Base-by-base conservation (phyloP, 2,113 vertebrate species). In the Pseudorhombus dupliciocellatus region DNA sequence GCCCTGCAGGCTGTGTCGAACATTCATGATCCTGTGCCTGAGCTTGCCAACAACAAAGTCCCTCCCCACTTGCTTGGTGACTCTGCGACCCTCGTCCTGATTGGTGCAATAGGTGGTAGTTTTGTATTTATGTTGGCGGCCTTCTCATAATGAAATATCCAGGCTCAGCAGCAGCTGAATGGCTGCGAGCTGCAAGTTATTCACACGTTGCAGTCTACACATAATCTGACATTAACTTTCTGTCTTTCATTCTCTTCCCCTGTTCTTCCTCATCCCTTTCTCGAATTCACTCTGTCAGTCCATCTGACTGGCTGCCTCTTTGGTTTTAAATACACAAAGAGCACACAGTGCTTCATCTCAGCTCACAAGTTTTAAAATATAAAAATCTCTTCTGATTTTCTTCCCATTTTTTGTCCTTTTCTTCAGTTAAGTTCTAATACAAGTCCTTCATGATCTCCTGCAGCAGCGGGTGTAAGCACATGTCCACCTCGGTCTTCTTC, bases 381-480 rank as follows among this genome's bases (percentile, higher is more conserved):
- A 77, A 70, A 16, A 9, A 5, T 53, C 42, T 59, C 51, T 67
- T 67, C 18, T 42, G 11, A 42, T 24, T 42, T 18, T 48, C 56
- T 31, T 56, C 11, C 16, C 10, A 18, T 31, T 46, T 51, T 42
- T 60, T 44, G 44, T 74, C n/a, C 8, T 37, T 26, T 56, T 40
- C 24, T 66, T 22, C 24, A 1, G n/a, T 11, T 25, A 2, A 56
- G 22, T 31, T 92, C 81, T 94, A 99, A 81, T 99, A 99, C 79
- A 99, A 90, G 94, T 99, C 98, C 90, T 96, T 98, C 73, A 99
- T 98, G 89, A 99, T 99, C 88, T 99, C 98, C 80, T 99, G 98
- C 73, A 99, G 92, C 73, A 99, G 96, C 0, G 98, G 98, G 67
- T 99, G 98, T 53, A 99, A 90, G 76, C 93, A 95, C 94, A 98